Conservation (phyloP, 2,113 vertebrate species). For the Centropus bengalensis region DNA sequence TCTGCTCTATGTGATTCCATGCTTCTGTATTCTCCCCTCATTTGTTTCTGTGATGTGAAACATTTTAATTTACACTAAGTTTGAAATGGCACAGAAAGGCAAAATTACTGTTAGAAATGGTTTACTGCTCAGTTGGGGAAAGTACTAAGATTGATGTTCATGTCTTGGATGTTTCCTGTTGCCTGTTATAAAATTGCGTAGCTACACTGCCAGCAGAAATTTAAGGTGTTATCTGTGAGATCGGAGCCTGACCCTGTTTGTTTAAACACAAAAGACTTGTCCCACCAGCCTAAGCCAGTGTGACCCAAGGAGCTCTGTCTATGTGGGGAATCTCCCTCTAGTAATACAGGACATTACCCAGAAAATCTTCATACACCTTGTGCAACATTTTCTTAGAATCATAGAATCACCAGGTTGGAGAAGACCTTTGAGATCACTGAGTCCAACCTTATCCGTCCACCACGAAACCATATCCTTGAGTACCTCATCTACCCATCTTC, state of each 20-base stretch:
- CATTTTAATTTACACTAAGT: conserved; percentile 8
- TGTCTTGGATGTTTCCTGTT: not conserved
- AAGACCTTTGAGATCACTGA: too few species aligned
- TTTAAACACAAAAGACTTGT: not conserved
- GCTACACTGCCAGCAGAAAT: not conserved
- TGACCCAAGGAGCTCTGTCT: not conserved
- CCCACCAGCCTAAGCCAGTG: not conserved
- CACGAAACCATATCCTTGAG: too few species aligned
- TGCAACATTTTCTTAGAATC: not conserved
- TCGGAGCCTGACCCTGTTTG: not conserved
- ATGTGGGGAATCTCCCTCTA: not conserved
- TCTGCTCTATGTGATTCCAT: not conserved
- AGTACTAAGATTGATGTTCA: not conserved
- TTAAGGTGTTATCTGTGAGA: not conserved
- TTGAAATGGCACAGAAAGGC: not conserved
- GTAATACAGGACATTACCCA: not conserved
- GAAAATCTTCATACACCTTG: not conserved
- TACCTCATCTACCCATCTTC: too few species aligned
- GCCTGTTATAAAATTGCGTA: not conserved
- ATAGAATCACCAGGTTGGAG: too few species aligned
- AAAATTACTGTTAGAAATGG: not conserved
- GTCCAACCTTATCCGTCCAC: too few species aligned
- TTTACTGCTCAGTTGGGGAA: not conserved
- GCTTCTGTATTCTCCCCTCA: not conserved
- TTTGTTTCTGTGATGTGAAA: not conserved